A percentile compares a stretch with the other conserved stretches of the same genome.
Evolutionary conservation across 2,113 vertebrate species (phyloP).

Genomic region (Heptranchias perlo): DNA sequence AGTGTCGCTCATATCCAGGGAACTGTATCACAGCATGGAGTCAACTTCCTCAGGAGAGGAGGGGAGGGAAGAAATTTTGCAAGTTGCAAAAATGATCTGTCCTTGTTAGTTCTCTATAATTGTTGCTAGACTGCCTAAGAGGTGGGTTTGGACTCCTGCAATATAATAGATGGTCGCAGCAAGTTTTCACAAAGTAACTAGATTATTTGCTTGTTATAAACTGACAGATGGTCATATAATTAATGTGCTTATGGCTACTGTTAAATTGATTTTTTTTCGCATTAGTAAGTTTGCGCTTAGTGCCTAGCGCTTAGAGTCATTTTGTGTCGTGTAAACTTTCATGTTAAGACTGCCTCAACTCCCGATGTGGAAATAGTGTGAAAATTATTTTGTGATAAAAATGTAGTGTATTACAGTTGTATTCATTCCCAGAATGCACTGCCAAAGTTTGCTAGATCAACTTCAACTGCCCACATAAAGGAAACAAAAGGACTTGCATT

Average conservation of each 20-base stretch:
- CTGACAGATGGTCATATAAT: background rate
- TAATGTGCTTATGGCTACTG: background rate
- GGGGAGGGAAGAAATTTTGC: background rate
- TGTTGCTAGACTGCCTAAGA: background rate
- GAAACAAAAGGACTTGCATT: background rate
- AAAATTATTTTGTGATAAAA: conserved; percentile 8
- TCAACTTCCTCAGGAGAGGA: background rate
- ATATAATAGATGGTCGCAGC: background rate
- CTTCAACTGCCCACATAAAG: background rate
- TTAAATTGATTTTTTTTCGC: background rate
- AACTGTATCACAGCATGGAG: background rate
- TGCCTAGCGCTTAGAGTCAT: background rate
- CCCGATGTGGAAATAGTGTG: background rate
- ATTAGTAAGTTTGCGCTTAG: background rate
- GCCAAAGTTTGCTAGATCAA: background rate
- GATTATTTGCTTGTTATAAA: background rate
- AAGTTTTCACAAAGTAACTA: background rate
- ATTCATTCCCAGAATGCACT: background rate
- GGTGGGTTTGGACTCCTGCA: background rate
- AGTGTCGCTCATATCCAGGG: background rate
- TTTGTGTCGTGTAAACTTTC: background rate
- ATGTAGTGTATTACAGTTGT: background rate
- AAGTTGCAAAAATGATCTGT: background rate
- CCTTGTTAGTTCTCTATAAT: background rate
- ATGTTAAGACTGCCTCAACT: background rate